Evolutionary conservation across 2,797 vertebrate species (phyloP).

Genomic region (Pempheris klunzingeri): DNA sequence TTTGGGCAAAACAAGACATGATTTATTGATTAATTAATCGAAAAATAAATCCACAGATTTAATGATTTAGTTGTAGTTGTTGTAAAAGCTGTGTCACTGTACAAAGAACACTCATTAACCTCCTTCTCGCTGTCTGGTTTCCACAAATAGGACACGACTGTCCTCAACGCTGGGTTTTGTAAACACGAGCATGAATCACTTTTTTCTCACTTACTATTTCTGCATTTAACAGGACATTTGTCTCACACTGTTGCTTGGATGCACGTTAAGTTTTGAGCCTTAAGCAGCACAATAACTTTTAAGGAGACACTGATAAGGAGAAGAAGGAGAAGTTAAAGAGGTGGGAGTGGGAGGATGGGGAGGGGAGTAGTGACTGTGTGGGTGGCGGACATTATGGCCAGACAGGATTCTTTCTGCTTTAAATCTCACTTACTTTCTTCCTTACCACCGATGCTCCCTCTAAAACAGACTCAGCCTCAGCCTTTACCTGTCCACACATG

Average conservation of each 20-base stretch:
- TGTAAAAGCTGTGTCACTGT: background rate
- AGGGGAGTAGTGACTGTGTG: background rate
- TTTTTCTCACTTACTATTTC: background rate
- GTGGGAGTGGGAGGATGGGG: background rate
- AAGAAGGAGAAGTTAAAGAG: background rate
- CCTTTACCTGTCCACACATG: slow-evolving; percentile 70
- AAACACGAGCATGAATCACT: background rate
- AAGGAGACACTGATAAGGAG: background rate
- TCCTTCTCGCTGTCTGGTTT: background rate
- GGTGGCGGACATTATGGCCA: slow-evolving; percentile 47
- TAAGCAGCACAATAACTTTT: background rate
- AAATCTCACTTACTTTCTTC: slow-evolving; percentile 10
- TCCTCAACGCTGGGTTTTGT: background rate
- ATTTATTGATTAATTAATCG: background rate
- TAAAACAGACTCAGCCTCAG: slow-evolving; percentile 1
- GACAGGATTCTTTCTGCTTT: slow-evolving; percentile 23
- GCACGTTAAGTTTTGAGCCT: background rate
- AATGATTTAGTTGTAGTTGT: background rate
- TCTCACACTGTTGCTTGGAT: background rate
- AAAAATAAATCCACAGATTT: background rate
- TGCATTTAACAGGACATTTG: too few relatives aligned
- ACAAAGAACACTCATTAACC: background rate
- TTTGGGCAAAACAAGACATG: background rate
- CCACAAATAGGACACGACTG: background rate
- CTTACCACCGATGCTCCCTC: slow-evolving; percentile 19